These are phyloP conservation scores for Acrocephalus scirpaceus DNA, from an alignment of 2,797 vertebrate genomes.

Conservation along the genomic window DNA sequence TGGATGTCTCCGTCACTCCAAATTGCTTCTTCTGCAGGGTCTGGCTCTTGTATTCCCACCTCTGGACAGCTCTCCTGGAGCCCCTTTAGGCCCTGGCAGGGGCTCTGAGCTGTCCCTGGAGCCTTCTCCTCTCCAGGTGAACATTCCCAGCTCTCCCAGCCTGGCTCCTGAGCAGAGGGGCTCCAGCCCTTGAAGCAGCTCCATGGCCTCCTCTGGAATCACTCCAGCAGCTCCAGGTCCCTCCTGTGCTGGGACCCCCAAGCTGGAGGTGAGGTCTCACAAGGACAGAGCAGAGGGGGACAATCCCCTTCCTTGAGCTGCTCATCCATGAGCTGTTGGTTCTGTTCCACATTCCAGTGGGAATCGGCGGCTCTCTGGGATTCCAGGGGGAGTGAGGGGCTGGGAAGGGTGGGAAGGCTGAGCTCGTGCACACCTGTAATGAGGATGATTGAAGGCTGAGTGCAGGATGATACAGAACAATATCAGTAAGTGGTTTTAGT, in stretches of 20 bases:
- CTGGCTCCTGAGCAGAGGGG: not conserved
- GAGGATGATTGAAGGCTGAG: slow-evolving; percentile 65
- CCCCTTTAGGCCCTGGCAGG: rapidly evolving
- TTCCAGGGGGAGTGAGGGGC: not conserved
- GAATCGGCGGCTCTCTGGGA: not conserved
- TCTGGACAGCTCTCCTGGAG: not conserved
- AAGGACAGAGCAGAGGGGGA: not conserved
- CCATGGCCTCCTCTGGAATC: rapidly evolving
- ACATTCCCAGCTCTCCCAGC: not conserved
- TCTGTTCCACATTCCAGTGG: not conserved
- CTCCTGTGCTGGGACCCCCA: not conserved
- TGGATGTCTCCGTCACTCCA: not conserved
- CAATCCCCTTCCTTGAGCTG: not conserved
- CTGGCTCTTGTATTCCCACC: not conserved
- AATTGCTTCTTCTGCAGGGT: not conserved
- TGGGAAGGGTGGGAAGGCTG: not conserved
- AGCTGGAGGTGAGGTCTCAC: not conserved
- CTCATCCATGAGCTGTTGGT: rapidly evolving
- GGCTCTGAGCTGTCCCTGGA: not conserved
- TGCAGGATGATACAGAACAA: slow-evolving; percentile 66
- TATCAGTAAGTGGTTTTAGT: slow-evolving; percentile 73
- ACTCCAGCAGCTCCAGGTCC: not conserved
- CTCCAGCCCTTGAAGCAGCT: not conserved
- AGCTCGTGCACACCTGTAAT: slow-evolving; percentile 18
- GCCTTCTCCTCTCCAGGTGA: not conserved